Percentiles rank a stretch among this genome's conserved stretches.
Evolutionary conservation across 2,113 vertebrate genomes (phyloP).

Genomic region (Leptobrachium ailaonicum): DNA sequence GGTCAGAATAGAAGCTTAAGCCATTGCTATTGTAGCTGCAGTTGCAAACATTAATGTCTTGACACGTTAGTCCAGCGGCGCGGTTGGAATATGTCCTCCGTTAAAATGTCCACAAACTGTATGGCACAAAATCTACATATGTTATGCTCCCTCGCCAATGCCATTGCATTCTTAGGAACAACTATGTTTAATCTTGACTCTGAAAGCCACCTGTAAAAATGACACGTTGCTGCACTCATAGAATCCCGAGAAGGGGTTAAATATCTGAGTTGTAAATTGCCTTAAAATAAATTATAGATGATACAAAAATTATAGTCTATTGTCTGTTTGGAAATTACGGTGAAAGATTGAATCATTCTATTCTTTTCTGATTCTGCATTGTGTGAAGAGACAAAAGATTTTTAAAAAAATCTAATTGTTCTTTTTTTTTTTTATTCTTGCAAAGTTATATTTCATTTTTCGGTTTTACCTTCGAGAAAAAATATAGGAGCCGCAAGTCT

Average conservation of each 20-base stretch:
- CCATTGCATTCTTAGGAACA: no score
- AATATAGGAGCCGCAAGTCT: neutral
- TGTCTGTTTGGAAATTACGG: slow-evolving; percentile 14
- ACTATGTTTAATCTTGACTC: no score
- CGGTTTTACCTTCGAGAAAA: slow-evolving; percentile 15
- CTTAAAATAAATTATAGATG: neutral
- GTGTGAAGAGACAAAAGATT: slow-evolving; percentile 19
- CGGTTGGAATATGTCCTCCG: no score
- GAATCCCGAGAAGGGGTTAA: neutral
- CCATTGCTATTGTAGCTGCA: no score
- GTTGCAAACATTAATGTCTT: no score
- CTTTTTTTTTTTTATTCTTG: slow-evolving; percentile 2
- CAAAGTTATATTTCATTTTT: slow-evolving; percentile 1
- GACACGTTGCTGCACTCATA: no score
- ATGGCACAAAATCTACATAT: no score
- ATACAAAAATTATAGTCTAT: neutral
- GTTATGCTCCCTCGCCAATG: no score
- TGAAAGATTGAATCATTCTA: neutral
- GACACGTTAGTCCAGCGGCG: no score
- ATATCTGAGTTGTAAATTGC: neutral
- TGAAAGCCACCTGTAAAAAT: no score
- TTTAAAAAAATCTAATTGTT: slow-evolving; percentile 1
- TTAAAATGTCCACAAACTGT: no score
- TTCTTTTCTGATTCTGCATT: slow-evolving; percentile 26
- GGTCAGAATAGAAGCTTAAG: no score